Evolutionary conservation across 2,888 invertebrate species (phyloP).

Genomic region (Hemicrepidius hirtus): DNA sequence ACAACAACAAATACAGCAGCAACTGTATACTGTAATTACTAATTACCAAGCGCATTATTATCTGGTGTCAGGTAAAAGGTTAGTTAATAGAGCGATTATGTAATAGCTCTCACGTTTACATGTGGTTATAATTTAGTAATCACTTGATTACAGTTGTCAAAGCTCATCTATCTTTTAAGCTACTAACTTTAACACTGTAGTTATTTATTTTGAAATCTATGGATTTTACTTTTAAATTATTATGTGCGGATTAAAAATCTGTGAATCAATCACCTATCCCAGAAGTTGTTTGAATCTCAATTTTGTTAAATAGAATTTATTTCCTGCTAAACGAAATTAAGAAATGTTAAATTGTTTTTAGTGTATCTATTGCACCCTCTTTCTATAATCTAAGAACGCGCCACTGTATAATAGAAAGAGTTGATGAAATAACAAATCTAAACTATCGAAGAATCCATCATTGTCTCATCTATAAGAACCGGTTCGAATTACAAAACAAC

Average conservation of each 20-base stretch:
- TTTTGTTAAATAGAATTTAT: too few species aligned
- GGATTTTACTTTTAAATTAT: too few species aligned
- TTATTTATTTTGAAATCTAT: too few species aligned
- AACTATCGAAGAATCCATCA: constrained; percentile 7
- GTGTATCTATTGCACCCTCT: too few species aligned
- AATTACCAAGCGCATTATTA: constrained; percentile 1
- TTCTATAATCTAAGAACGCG: too few species aligned
- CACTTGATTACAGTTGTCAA: background rate
- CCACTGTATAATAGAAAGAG: background rate
- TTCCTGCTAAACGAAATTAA: too few species aligned
- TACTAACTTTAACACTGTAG: too few species aligned
- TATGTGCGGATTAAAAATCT: too few species aligned
- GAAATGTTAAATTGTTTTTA: too few species aligned
- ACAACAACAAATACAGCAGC: background rate
- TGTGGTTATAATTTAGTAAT: constrained; percentile 23
- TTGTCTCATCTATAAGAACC: constrained; percentile 28
- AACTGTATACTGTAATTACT: constrained; percentile 4
- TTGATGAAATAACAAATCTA: constrained; percentile 16
- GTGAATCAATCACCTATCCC: too few species aligned
- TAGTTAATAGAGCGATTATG: constrained; percentile 13
- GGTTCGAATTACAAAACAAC: constrained; percentile 47
- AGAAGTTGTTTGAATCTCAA: too few species aligned
- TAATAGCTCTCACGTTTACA: constrained; percentile 6
- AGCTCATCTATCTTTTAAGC: too few species aligned
- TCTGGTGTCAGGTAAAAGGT: constrained; percentile 16